Evolutionary conservation across 64 coral and sea anemone genomes (phyloP), one percentile per base, ranked within the genome.

Genomic region (Trachythela sp.): DNA sequence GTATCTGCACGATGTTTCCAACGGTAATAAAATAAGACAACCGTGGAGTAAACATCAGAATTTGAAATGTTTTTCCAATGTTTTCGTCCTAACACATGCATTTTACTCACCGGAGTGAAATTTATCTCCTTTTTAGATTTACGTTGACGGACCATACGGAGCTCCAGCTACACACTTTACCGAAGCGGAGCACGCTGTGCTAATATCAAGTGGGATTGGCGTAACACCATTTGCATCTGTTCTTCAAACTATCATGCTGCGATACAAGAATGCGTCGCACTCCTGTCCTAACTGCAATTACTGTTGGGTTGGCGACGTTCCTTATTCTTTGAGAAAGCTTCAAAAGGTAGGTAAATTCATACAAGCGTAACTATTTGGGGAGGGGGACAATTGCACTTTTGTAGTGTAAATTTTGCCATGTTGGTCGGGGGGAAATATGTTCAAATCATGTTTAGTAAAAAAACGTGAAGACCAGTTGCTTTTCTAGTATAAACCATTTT

Each of bases 161-260:
- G 75, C 75, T 10, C 75, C 75, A 37, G 75, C 75, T 2, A 80
- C 75, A 39, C 75, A 80, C 75, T 80, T 80, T 37, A 80, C 75
- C 31, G 75, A 80, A 36, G 75, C 75, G 34, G 75, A 80, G 38
- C 75, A 80, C 33, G 75, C 75, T 37, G 75, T 80, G 32, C 33
- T 80, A 37, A 39, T 80, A 80, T 80, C 75, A 35, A 80, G 75
- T 18, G 75, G 75, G 15, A 80, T 80, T 80, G 75, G 75, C 32
- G 75, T 80, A 17, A 80, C 75, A 37, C 75, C 75, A 37, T 80
- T 80, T 18, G 75, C 75, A 37, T 80, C 75, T 38, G 31, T 80
- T 80, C 75, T 80, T 13, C 75, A 80, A 80, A 80, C 75, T 1
- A 80, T 80, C 32, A 80, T 80, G 75, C 37, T 80, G 30, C 8